Conservation (phyloP, 2,888 invertebrate genomes). For the Panorpa germanica region DNA sequence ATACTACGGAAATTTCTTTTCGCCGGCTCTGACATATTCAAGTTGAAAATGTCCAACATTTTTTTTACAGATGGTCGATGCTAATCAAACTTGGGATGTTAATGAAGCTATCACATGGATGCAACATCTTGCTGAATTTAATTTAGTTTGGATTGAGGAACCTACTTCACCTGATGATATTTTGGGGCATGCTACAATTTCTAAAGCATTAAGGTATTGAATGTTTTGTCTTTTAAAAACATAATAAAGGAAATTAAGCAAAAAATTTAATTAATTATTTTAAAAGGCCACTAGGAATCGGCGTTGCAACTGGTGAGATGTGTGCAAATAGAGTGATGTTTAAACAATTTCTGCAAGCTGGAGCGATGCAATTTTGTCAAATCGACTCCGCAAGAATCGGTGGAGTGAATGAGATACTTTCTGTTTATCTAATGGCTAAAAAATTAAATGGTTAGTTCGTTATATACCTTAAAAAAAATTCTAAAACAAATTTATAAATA, state of each 20-base stretch:
- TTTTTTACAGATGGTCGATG: constrained; percentile 55
- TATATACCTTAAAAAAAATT: neutral
- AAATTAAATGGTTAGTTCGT: constrained; percentile 48
- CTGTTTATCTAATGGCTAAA: constrained; percentile 77
- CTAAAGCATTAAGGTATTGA: constrained; percentile 39
- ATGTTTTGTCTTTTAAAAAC: neutral
- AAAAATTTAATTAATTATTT: constrained; percentile 5
- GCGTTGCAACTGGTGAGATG: constrained; percentile 84
- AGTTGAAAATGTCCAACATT: constrained; percentile 1
- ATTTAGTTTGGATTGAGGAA: constrained; percentile 80
- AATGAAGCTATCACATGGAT: constrained; percentile 74
- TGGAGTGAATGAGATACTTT: constrained; percentile 71
- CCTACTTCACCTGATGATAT: constrained; percentile 86
- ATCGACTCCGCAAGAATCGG: constrained; percentile 79
- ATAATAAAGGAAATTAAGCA: constrained; percentile 4
- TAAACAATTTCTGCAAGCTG: constrained; percentile 71
- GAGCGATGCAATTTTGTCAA: constrained; percentile 73
- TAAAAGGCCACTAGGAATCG: constrained; percentile 47
- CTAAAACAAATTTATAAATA: constrained; percentile 2
- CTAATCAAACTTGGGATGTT: constrained; percentile 81
- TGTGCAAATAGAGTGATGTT: constrained; percentile 83
- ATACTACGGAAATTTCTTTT: constrained; percentile 2
- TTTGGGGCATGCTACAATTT: constrained; percentile 65
- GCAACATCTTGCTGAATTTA: constrained; percentile 50
- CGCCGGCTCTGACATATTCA: neutral